These are phyloP conservation scores for Branchipolynoe longqiensis DNA, from an alignment of 2,888 invertebrate species.

Conservation along the genomic window DNA sequence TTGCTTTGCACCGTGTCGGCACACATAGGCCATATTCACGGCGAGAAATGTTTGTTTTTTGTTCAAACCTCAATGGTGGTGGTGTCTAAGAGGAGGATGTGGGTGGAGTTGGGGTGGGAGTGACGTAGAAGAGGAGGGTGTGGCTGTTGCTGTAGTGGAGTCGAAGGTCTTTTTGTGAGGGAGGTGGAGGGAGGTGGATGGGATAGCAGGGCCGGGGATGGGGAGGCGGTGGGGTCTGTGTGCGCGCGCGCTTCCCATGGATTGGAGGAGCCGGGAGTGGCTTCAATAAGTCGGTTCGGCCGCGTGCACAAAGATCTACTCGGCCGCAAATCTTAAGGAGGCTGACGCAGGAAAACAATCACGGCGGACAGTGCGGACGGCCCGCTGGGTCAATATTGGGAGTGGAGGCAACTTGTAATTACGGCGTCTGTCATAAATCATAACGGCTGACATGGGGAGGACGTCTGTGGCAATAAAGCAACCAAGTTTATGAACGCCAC, in stretches of 20 bases:
- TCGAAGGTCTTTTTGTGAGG: too few species aligned
- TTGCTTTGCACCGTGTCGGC: too few species aligned
- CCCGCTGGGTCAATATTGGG: conserved; percentile 31
- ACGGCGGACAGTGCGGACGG: conserved; percentile 26
- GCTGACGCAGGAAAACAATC: conserved; percentile 25
- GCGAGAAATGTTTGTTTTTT: too few species aligned
- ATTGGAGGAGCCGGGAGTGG: background rate
- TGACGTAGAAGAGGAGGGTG: too few species aligned
- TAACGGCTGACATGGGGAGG: conserved; percentile 34
- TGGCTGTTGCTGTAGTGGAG: too few species aligned
- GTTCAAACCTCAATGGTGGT: too few species aligned
- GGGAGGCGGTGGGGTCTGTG: too few species aligned
- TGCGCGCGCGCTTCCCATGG: background rate
- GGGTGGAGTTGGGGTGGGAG: too few species aligned
- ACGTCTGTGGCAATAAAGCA: conserved; percentile 42
- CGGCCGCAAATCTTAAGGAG: conserved; percentile 36
- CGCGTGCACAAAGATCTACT: conserved; percentile 18
- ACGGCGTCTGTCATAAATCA: conserved; percentile 36
- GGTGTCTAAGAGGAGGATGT: too few species aligned
- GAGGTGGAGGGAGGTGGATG: too few species aligned
- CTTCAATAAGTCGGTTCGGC: conserved; percentile 30
- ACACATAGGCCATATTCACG: too few species aligned
- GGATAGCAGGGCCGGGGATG: too few species aligned
- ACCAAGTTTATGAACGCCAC: conserved; percentile 24
- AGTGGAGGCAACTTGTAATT: conserved; percentile 30